Evolutionary conservation across 2,797 vertebrate genomes (phyloP).

Genomic region (Mus spretus): DNA sequence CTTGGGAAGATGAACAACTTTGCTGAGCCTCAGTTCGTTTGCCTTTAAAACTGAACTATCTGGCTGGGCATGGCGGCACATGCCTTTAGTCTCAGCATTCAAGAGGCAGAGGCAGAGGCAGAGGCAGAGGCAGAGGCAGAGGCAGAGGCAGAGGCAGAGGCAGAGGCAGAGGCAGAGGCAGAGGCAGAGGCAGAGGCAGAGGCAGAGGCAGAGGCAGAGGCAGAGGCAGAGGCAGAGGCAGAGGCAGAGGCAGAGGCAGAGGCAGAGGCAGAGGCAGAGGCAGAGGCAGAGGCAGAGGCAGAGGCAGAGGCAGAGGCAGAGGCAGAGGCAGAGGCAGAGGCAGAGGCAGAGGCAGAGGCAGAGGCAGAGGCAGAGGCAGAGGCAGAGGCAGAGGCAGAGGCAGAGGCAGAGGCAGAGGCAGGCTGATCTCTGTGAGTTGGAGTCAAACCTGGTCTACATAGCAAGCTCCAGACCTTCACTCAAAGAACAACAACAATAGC

Average conservation of each 20-base stretch:
- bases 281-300: not conserved
- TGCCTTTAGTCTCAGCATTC: not conserved
- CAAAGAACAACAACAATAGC: not conserved
- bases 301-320: not conserved
- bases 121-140: too few relatives aligned
- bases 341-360: not conserved
- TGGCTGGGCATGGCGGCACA: not conserved
- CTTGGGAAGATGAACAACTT: not conserved
- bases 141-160: too few relatives aligned
- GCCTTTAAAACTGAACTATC: constrained; percentile 14
- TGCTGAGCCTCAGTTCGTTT: not conserved
- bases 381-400: not conserved
- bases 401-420: too few relatives aligned
- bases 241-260: too few relatives aligned
- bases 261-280: not conserved
- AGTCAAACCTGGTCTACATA: not conserved
- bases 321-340: not conserved
- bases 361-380: not conserved
- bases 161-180: not conserved
- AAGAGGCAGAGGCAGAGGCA: not conserved
- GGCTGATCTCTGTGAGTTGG: not conserved
- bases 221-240: too few relatives aligned
- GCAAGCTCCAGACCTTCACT: not conserved
- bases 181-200: too few relatives aligned
- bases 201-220: too few relatives aligned